Evolutionary conservation across 1,140 invertebrate genomes (phyloP).

Genomic region (Nasonia longicornis): DNA sequence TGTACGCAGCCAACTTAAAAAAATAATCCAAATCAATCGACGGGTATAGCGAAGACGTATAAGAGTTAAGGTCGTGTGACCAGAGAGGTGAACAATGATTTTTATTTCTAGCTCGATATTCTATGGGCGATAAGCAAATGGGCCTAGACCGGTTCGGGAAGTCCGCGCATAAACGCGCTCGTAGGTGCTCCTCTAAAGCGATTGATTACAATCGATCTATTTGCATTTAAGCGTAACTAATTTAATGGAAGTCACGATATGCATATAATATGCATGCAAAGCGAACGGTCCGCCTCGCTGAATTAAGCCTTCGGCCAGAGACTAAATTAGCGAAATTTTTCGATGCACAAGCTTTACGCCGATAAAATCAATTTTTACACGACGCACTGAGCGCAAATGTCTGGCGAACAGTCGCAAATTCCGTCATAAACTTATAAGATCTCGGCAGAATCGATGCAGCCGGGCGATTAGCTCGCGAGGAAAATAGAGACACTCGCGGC

Average conservation of each 20-base stretch:
- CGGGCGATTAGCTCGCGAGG: background rate
- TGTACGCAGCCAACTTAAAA: background rate
- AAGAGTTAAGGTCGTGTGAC: background rate
- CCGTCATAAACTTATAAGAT: slow-evolving; percentile 17
- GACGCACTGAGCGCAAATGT: background rate
- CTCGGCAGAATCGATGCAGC: background rate
- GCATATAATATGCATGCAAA: slow-evolving; percentile 59
- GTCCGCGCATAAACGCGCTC: background rate
- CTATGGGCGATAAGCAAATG: slow-evolving; percentile 26
- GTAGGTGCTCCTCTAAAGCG: slow-evolving; percentile 49
- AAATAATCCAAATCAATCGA: background rate
- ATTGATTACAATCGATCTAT: slow-evolving; percentile 63
- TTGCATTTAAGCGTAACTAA: slow-evolving; percentile 69
- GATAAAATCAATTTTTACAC: too few species aligned
- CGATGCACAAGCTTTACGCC: too few species aligned
- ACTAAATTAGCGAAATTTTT: background rate
- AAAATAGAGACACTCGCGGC: background rate
- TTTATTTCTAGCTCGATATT: slow-evolving; percentile 22
- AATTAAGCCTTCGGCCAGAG: slow-evolving; percentile 22
- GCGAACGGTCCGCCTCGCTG: background rate
- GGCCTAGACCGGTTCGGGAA: background rate
- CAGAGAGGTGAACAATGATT: background rate
- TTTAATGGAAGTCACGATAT: slow-evolving; percentile 59
- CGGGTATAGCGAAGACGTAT: background rate
- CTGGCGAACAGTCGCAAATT: slow-evolving; percentile 38